These are phyloP conservation scores for Falco rusticolus DNA, from an alignment of 2,797 vertebrate genomes.

Conservation along the genomic window DNA sequence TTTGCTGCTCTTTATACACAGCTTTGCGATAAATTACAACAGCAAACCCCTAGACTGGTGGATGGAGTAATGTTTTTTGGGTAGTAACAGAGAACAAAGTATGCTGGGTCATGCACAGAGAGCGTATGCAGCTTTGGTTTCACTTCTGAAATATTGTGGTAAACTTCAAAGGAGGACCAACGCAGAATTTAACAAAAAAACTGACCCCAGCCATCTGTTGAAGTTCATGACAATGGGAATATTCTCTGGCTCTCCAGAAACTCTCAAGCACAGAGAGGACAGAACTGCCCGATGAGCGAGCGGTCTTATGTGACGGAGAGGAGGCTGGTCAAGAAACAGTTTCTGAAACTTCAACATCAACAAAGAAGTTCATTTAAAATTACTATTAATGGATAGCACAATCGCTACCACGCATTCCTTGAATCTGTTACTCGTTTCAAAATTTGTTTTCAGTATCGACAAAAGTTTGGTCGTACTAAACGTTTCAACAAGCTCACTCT, in stretches of 20 bases:
- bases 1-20: background rate
- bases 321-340: background rate
- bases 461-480: background rate
- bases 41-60: background rate
- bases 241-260: conserved; percentile 5
- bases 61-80: background rate
- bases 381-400: background rate
- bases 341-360: background rate
- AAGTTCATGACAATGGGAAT: conserved; percentile 37
- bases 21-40: background rate
- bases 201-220: conserved; percentile 49
- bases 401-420: background rate
- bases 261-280: conserved; percentile 1
- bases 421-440: background rate
- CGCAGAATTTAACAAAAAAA: conserved; percentile 16
- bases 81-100: conserved; percentile 4
- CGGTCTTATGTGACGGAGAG: background rate
- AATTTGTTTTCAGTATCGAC: conserved; percentile 1
- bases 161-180: conserved; percentile 54
- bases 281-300: background rate
- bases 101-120: background rate
- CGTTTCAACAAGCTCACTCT: conserved; percentile 20
- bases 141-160: conserved; percentile 60
- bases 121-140: conserved; percentile 38
- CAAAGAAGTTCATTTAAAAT: background rate